phyloP scores from a whole-genome alignment of 2,113 vertebrate species.

The Mystacornis crossleyi region DNA sequence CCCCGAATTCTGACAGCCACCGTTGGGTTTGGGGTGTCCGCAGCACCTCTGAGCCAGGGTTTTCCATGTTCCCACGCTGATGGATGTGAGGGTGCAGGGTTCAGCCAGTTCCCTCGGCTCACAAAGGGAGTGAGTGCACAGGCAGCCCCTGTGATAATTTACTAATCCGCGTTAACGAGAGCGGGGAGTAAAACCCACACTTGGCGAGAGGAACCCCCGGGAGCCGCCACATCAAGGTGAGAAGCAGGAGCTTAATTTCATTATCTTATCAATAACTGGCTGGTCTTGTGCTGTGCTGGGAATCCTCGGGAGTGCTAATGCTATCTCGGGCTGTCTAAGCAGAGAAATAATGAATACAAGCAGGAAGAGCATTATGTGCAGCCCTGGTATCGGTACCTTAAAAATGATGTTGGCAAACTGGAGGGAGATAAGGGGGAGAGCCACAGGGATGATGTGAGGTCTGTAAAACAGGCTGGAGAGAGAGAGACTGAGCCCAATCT shows the following conservation, averaged over 20 bases:
- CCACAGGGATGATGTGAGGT: neutral
- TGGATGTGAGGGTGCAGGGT: neutral
- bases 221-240: neutral
- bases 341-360: constrained; percentile 26
- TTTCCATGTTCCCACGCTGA: fast-evolving
- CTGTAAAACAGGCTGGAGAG: neutral
- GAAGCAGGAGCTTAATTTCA: constrained; percentile 50
- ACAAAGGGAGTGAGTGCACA: fast-evolving
- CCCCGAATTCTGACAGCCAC: fast-evolving
- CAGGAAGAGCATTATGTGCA: constrained; percentile 3
- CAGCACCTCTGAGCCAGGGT: neutral
- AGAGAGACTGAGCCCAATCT: neutral
- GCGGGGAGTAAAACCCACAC: neutral
- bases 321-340: constrained; percentile 40
- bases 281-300: neutral
- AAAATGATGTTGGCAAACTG: constrained; percentile 38
- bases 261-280: constrained; percentile 57
- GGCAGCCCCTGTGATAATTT: neutral
- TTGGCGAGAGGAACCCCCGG: neutral
- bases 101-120: neutral
- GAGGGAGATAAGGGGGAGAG: constrained; percentile 30
- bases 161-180: neutral
- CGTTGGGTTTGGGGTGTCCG: neutral
- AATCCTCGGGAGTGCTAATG: neutral
- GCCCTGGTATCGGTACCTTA: constrained; percentile 17